These are phyloP conservation scores for Setophaga coronata DNA, from an alignment of 2,113 vertebrate genomes.

Conservation along the genomic window DNA sequence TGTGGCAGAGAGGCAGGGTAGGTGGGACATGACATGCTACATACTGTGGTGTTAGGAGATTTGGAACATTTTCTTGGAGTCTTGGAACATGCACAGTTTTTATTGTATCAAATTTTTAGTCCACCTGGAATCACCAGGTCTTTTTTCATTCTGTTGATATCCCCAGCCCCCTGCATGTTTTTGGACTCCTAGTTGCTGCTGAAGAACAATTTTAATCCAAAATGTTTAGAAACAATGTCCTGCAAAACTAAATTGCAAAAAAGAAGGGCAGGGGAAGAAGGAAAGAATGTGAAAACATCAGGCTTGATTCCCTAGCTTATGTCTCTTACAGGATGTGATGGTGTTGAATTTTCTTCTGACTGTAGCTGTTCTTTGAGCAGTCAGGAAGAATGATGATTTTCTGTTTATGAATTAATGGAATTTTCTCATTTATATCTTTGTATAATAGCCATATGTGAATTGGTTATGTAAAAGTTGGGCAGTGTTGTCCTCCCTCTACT, in stretches of 20 bases:
- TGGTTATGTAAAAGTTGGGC: not conserved
- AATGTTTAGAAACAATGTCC: not conserved
- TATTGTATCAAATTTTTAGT: not conserved
- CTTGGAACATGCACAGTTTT: not conserved
- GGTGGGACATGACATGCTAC: not conserved
- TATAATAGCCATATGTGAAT: not conserved
- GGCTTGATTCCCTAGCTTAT: not conserved
- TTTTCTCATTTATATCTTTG: not conserved
- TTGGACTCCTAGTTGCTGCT: not conserved
- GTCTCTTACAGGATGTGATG: not conserved
- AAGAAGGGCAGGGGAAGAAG: accelerated
- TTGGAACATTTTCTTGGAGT: not conserved
- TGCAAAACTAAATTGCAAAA: not conserved
- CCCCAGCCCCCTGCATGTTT: accelerated
- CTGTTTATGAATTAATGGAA: not conserved
- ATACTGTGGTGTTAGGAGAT: not conserved
- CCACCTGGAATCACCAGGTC: not conserved
- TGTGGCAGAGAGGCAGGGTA: not conserved
- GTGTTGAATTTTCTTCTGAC: not conserved
- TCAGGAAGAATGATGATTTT: not conserved
- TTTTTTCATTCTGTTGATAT: not conserved
- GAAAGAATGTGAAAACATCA: not conserved
- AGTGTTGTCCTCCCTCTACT: not conserved
- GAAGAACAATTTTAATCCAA: not conserved
- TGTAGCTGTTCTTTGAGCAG: not conserved